Percentiles rank a stretch among this genome's conserved stretches.
Conservation (phyloP, 2,888 invertebrate genomes). For the Bellardia bayeri region DNA sequence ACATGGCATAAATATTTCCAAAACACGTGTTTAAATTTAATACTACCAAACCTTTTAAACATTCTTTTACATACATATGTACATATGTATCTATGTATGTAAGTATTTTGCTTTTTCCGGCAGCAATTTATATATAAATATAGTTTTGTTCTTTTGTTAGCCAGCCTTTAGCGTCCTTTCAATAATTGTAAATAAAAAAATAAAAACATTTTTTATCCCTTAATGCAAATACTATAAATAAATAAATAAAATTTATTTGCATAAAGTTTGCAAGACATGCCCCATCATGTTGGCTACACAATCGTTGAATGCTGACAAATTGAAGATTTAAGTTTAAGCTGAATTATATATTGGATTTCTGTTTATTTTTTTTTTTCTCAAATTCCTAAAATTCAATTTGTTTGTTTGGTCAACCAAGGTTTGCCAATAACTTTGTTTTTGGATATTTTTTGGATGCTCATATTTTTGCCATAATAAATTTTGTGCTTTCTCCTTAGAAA, state of each 20-base stretch:
- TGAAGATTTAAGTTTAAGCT: conserved; percentile 19
- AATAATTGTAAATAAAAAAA: conserved; percentile 28
- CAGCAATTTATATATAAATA: not conserved
- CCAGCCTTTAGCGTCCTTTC: not conserved
- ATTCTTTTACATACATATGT: too few species aligned
- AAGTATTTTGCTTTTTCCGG: not conserved
- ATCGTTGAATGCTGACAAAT: conserved; percentile 5
- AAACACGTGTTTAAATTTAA: too few species aligned
- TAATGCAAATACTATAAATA: conserved; percentile 6
- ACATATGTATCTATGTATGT: too few species aligned
- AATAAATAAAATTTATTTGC: conserved; percentile 24
- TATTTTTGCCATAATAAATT: not conserved
- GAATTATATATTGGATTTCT: not conserved
- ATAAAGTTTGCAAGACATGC: conserved; percentile 12
- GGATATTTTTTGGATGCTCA: not conserved
- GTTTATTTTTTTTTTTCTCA: not conserved
- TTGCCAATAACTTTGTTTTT: not conserved
- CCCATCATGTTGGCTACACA: not conserved
- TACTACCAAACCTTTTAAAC: too few species aligned
- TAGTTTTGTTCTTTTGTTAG: not conserved
- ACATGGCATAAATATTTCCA: too few species aligned
- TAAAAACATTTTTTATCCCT: not conserved
- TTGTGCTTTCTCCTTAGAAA: conserved; percentile 8
- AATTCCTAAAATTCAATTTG: conserved; percentile 12
- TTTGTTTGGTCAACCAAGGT: not conserved